Base-by-base conservation (phyloP, 2,113 vertebrate species). In the Erythrolamprus reginae region DNA sequence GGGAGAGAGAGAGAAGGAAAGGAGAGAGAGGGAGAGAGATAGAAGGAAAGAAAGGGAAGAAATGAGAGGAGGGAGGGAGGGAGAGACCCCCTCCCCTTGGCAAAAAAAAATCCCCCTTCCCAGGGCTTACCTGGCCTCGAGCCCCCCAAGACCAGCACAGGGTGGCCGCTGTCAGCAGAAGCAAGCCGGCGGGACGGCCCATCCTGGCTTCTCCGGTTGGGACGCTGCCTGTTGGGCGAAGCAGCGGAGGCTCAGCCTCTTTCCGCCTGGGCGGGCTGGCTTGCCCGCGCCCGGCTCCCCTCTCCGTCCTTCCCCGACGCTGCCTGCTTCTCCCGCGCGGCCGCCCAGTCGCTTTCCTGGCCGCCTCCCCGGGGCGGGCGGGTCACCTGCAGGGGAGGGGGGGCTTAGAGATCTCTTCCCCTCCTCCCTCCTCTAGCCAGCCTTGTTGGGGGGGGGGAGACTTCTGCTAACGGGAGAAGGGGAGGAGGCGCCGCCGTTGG, bases 1-100 rank as follows among this genome's bases (percentile, higher is more conserved):
- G 6, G 7, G 0, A 24, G 55, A 9, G 6, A 8, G 1, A 3
- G 2, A 10, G 23, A 24, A 0, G 21, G 1, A 55, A 55, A 1
- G 1, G 19, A 55, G 53, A 8, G 6, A 56, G 53, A 7, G 55
- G 24, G 4, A 19, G 52, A 19, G 3, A 19, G 17, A 0, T 0
- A 1, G 4, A 26, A 8, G 3, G 15, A 56, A 8, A 5, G 23
- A 9, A 8, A 56, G 6, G 24, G 55, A 58, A 58, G 55, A 58
- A 24, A 58, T 1, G 5, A 5, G 10, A 4, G 5, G 52, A 53
- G 4, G 4, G 52, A 5, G 23, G 45, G 52, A 19, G 3, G 5
- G 17, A 0, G 1, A 1, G 5, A 26, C 8, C 10, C 48, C 21
- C 10, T 9, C 56, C n/a, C 1, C 65, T n/a, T 38, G 15, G 65